These are phyloP conservation scores for Lagria hirta DNA, from an alignment of 2,888 invertebrate genomes.

Conservation along the genomic window DNA sequence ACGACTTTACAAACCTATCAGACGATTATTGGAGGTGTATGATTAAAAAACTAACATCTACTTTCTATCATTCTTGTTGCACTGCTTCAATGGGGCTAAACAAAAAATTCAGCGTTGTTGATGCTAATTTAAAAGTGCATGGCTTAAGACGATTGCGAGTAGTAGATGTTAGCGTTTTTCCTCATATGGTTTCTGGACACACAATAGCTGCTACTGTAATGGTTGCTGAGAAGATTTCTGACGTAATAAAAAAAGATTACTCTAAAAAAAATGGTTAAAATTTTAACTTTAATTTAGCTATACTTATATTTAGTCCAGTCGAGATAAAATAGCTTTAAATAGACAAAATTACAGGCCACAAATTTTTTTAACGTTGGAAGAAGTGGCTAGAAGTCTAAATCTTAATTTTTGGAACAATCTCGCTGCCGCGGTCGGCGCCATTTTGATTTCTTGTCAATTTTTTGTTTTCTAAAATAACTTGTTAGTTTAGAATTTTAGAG, in stretches of 20 bases:
- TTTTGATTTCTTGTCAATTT: too few relatives aligned
- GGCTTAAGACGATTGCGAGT: conserved; percentile 64
- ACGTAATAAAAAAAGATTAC: conserved; percentile 58
- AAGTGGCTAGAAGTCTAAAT: too few relatives aligned
- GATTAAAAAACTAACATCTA: conserved; percentile 60
- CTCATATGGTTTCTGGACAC: conserved; percentile 64
- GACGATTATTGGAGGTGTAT: conserved; percentile 68
- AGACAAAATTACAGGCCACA: too few relatives aligned
- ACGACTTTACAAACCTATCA: conserved; percentile 56
- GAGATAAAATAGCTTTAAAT: too few relatives aligned
- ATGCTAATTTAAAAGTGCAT: conserved; percentile 62
- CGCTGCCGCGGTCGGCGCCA: too few relatives aligned
- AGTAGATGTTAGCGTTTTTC: conserved; percentile 68
- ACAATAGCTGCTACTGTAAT: conserved; percentile 68
- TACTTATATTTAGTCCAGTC: too few relatives aligned
- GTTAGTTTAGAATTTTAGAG: too few relatives aligned
- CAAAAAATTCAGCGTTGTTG: conserved; percentile 63
- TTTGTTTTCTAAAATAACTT: too few relatives aligned
- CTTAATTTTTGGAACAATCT: too few relatives aligned
- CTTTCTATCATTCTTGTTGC: conserved; percentile 67
- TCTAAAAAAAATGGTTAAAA: too few relatives aligned
- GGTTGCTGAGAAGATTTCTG: conserved; percentile 70
- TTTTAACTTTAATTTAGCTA: too few relatives aligned
- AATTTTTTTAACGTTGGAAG: too few relatives aligned
- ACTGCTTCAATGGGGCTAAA: conserved; percentile 69